Evolutionary conservation across 2,797 vertebrate genomes (phyloP), one percentile per base, ranked within the genome.

Genomic region (Taeniopygia guttata): DNA sequence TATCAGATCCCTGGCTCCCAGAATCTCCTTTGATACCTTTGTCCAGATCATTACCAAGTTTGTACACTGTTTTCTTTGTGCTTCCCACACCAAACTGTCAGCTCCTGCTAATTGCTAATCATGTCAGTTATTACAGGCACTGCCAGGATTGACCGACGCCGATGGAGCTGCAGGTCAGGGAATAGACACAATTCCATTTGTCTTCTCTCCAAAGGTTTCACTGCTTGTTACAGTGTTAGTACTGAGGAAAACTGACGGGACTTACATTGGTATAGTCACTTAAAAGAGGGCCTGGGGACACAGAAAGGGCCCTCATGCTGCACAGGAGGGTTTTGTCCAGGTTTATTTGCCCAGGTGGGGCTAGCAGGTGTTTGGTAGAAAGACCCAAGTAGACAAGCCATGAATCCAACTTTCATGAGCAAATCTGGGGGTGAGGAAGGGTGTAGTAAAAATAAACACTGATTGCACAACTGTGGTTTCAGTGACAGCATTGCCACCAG

Each of bases 131-230:
- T 87, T 93, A 87, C 49, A 69, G 91, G 73, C 87, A 23, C 58
- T 2, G 60, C 72, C 82, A 46, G 90, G 75, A 94, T 94, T 85
- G 84, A 96, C 62, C 67, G 36, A 49, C 40, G 9, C 42, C 36
- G 42, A 83, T 46, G 84, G 73, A 90, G 95, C 94, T 94, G 82
- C 82, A 95, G 97, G 96, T 96, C 95, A 95, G 79, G 68, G 77
- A 91, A 93, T 0, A 79, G 29, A 85, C 70, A 77, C 69, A 92
- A 74, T 68, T 95, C 84, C 95, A 97, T 97, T 89, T 84, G 93
- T 95, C 96, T 95, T 68, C 72, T 48, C 90, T 93, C 87, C 86
- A 52, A 91, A 90, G 93, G 79, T 93, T 88, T 94, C 94, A 42
- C 58, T 83, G 93, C 92, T 91, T 80, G 87, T 93, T 86, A 90